Conservation (phyloP, 2,113 vertebrate species). For the Galeopterus variegatus region DNA sequence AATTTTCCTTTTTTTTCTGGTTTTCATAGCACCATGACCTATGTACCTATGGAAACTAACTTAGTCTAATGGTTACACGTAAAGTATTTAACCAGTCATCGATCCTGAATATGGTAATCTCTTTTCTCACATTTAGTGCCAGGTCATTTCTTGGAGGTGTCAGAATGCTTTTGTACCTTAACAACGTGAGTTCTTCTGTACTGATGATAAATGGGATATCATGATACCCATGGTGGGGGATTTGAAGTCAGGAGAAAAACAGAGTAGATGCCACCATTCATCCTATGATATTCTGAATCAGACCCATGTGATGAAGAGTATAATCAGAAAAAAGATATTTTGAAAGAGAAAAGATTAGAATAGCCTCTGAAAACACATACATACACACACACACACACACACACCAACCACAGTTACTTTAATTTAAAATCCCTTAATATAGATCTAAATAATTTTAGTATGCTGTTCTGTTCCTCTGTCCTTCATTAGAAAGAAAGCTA, state of each 20-base stretch:
- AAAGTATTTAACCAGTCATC: background rate
- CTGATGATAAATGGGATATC: background rate
- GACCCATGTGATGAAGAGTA: background rate
- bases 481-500: background rate
- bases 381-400: too few relatives aligned
- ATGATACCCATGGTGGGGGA: background rate
- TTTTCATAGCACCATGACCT: background rate
- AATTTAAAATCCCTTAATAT: background rate
- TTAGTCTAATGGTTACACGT: background rate
- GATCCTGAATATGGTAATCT: background rate
- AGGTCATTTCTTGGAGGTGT: background rate
- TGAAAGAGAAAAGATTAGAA: background rate
- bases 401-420: background rate
- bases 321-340: slow-evolving; percentile 6
- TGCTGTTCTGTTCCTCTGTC: too few relatives aligned
- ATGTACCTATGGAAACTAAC: background rate
- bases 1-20: background rate
- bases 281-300: background rate
- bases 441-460: background rate
- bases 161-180: background rate
- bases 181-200: background rate
- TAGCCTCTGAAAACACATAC: background rate
- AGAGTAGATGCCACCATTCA: background rate
- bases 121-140: background rate
- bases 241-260: background rate